Conservation (phyloP, 2,888 invertebrate genomes). For the Idaea aversata region DNA sequence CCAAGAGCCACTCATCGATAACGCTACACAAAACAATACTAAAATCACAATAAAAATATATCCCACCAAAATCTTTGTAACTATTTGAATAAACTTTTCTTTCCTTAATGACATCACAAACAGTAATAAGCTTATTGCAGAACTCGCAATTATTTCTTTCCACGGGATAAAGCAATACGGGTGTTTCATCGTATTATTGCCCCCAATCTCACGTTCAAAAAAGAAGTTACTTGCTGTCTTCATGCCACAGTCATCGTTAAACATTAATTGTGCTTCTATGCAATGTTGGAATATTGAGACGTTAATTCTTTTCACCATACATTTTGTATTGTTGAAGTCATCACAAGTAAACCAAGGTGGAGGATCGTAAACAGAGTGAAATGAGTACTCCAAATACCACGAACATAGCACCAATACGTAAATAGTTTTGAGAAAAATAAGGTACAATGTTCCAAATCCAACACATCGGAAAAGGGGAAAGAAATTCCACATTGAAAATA, state of each 20-base stretch:
- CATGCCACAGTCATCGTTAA: slow-evolving; percentile 62
- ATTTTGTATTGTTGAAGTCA: slow-evolving; percentile 48
- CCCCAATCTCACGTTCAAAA: slow-evolving; percentile 60
- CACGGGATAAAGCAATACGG: slow-evolving; percentile 45
- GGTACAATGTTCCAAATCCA: slow-evolving; percentile 54
- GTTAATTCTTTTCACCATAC: slow-evolving; percentile 67
- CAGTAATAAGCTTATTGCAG: slow-evolving; percentile 38
- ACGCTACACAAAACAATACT: slow-evolving; percentile 52
- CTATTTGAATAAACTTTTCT: slow-evolving; percentile 47
- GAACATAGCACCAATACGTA: slow-evolving; percentile 51
- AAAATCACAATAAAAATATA: slow-evolving; percentile 49
- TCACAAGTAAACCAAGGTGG: slow-evolving; percentile 67
- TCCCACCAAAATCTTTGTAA: slow-evolving; percentile 41
- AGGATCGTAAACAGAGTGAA: slow-evolving; percentile 52
- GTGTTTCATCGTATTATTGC: slow-evolving; percentile 42
- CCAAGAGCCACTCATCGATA: slow-evolving; percentile 65
- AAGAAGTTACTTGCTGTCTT: slow-evolving; percentile 64
- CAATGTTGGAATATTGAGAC: slow-evolving; percentile 67
- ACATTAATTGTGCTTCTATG: slow-evolving; percentile 57
- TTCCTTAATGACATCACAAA: slow-evolving; percentile 56
- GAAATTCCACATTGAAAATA: slow-evolving; percentile 62
- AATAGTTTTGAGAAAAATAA: slow-evolving; percentile 52
- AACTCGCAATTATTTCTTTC: slow-evolving; percentile 48
- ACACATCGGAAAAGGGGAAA: slow-evolving; percentile 60
- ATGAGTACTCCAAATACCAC: slow-evolving; percentile 63